A percentile compares a stretch with the other conserved stretches of the same genome.
These are phyloP conservation scores for Orientallactaga bullata DNA, from an alignment of 2,113 vertebrate genomes.

Conservation along the genomic window DNA sequence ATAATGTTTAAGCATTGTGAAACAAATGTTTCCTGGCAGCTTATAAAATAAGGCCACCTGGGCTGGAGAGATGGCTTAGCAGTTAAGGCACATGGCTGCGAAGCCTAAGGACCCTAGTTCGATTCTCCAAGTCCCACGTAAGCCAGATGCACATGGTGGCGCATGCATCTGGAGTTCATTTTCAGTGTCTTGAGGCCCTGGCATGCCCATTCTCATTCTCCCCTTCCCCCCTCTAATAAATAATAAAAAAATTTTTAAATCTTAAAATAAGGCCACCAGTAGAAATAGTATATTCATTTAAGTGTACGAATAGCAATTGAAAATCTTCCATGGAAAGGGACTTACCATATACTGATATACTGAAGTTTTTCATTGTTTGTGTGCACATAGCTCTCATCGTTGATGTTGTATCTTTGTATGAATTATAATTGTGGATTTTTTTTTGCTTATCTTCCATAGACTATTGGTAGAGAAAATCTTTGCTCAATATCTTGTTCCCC, in stretches of 20 bases:
- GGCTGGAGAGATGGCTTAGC: too few species aligned
- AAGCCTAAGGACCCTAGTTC: too few species aligned
- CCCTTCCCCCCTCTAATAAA: too few species aligned
- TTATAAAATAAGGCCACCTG: slow-evolving; percentile 27
- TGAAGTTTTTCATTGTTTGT: slow-evolving; percentile 32
- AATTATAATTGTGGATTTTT: slow-evolving; percentile 39
- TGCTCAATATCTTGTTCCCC: slow-evolving; percentile 98
- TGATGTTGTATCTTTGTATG: background rate
- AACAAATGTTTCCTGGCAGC: slow-evolving; percentile 22
- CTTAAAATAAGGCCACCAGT: slow-evolving; percentile 4
- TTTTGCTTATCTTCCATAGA: slow-evolving; percentile 85
- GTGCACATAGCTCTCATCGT: background rate
- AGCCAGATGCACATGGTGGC: too few species aligned
- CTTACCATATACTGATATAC: background rate
- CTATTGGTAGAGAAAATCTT: slow-evolving; percentile 99
- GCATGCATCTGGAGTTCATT: too few species aligned
- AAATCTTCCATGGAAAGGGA: background rate
- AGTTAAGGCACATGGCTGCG: too few species aligned
- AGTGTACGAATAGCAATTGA: slow-evolving; percentile 23
- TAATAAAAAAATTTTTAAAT: too few species aligned
- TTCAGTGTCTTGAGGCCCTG: too few species aligned
- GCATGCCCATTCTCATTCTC: too few species aligned
- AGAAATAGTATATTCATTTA: background rate
- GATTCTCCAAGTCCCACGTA: too few species aligned
- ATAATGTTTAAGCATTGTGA: background rate